Evolutionary conservation across 2,888 invertebrate species (phyloP).

Genomic region (Drymonia ruficornis): DNA sequence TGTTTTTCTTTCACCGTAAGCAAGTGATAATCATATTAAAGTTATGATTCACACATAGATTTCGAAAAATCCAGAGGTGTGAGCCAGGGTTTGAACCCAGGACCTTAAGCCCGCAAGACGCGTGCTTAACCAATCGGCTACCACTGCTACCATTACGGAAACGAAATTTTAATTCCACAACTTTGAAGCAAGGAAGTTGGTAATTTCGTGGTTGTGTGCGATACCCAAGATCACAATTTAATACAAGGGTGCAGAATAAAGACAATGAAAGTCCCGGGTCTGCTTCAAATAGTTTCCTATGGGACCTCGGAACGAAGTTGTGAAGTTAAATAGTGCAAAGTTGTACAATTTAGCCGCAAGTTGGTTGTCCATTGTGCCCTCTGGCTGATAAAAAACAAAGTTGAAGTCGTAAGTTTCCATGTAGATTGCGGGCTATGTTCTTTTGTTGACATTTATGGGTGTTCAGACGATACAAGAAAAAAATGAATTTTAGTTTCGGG

Average conservation of each 20-base stretch:
- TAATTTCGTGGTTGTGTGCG: slow-evolving; percentile 4
- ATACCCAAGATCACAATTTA: slow-evolving; percentile 41
- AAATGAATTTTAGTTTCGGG: too few species aligned
- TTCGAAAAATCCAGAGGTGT: too few species aligned
- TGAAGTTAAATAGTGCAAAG: slow-evolving; percentile 71
- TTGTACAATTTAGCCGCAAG: slow-evolving; percentile 69
- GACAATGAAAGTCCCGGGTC: slow-evolving; percentile 53
- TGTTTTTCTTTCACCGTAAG: too few species aligned
- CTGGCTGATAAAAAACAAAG: slow-evolving; percentile 51
- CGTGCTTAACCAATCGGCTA: too few species aligned
- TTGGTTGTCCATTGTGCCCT: slow-evolving; percentile 53
- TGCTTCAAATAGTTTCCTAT: slow-evolving; percentile 53
- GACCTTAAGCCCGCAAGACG: too few species aligned
- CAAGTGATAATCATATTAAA: too few species aligned
- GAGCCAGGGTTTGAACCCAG: too few species aligned
- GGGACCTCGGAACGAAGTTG: slow-evolving; percentile 51
- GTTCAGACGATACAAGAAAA: too few species aligned
- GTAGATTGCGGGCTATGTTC: slow-evolving; percentile 48
- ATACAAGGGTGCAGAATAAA: slow-evolving; percentile 41
- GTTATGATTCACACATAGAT: too few species aligned
- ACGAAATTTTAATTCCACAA: too few species aligned
- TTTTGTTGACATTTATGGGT: slow-evolving; percentile 1
- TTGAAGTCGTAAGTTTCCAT: slow-evolving; percentile 42
- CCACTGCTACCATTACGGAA: too few species aligned
- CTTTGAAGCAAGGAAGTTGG: too few species aligned